A percentile compares a stretch with the other conserved stretches of the same genome.
These are phyloP conservation scores for Brachionus asplanchnoidis DNA, from an alignment of 1,140 invertebrate genomes.

Conservation along the genomic window DNA sequence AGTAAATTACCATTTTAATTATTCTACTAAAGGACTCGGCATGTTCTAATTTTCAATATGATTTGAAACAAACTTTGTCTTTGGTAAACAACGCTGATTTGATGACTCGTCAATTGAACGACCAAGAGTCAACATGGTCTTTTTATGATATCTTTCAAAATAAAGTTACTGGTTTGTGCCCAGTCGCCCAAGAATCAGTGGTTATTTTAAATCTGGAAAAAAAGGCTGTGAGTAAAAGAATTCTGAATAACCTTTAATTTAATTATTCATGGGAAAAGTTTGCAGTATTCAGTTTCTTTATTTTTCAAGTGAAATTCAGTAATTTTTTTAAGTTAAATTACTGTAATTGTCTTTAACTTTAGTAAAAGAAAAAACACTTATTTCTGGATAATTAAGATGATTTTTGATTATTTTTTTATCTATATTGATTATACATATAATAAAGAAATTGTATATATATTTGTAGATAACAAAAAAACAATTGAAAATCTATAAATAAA, in stretches of 20 bases:
- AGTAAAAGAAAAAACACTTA: too few species aligned
- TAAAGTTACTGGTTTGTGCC: not conserved
- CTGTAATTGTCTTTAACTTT: too few species aligned
- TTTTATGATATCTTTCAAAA: not conserved
- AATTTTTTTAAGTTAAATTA: too few species aligned
- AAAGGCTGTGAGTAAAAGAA: not conserved
- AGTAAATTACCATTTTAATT: not conserved
- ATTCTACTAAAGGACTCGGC: not conserved
- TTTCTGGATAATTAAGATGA: too few species aligned
- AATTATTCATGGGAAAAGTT: not conserved
- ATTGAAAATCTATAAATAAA: too few species aligned
- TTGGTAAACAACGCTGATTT: not conserved
- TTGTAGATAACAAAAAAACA: too few species aligned
- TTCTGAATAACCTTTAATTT: not conserved
- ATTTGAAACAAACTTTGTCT: conserved; percentile 24
- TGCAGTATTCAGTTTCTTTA: not conserved
- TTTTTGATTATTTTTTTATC: too few species aligned
- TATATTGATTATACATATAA: too few species aligned
- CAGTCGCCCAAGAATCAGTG: not conserved
- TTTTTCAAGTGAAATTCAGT: not conserved
- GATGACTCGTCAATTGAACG: not conserved
- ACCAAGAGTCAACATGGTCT: not conserved
- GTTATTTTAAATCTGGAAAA: not conserved
- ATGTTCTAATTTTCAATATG: not conserved
- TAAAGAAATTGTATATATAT: too few species aligned